Evolutionary conservation across 2,797 vertebrate genomes (phyloP), one percentile per base, ranked within the genome.

Genomic region (Mormyrus hasselquistii): DNA sequence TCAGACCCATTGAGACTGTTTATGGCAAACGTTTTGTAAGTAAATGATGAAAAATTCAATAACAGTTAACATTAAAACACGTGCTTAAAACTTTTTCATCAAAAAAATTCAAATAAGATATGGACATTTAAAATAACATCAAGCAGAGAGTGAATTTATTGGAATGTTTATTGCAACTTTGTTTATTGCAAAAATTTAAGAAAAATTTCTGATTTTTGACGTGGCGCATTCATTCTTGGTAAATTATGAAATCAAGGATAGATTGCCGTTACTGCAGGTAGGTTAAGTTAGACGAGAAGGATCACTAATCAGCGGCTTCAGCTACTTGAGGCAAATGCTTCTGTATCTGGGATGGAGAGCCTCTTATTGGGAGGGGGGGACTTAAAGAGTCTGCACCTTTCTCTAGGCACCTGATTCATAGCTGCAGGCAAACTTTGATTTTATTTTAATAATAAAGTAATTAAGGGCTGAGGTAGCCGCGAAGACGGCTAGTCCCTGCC

Each of bases 401-500:
- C 16, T 82, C 38, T 47, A n/a, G 76, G 76, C 76, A 82, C 76
- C 76, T 82, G 41, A 82, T 82, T 82, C 41, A 47, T 82, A 47
- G 38, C 76, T 82, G 41, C 34, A 76, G 14, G 34, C 34, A 34
- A 76, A 38, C 12, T 79, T 44, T 79, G 16, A 44, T 44, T 79
- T 79, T 44, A 79, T 79, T 79, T 79, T 79, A 79, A 79, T 79
- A 79, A 44, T 44, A 79, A 79, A 79, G 41, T 44, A 44, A 79
- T 44, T 79, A 79, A 79, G 38, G 41, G 16, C 73, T 79, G 41
- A 79, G 73, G 16, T 79, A 41, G 38, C 8, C 38, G 34, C 14
- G 19, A 79, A 44, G 41, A 16, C 6, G 19, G 22, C 5, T 9
- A n/a, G 73, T 41, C 73, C 41, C 73, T 29, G 41, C 38, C 7